Conservation (phyloP, 35 echinoderm and acorn worm genomes). For the Eucidaris tribuloides region DNA sequence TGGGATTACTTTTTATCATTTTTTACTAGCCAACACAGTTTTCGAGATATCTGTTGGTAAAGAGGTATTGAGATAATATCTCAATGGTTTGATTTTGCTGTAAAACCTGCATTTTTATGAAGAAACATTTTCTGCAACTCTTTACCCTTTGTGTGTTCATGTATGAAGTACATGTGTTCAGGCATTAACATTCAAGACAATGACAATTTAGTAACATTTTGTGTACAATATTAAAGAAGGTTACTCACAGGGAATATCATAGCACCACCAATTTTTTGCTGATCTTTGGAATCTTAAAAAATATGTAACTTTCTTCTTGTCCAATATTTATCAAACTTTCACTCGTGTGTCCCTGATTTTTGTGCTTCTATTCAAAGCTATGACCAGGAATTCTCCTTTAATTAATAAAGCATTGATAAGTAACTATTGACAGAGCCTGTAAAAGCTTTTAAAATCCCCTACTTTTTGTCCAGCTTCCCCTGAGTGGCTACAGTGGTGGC, state of each 20-base stretch:
- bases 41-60: not conserved
- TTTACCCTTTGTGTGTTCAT: not conserved
- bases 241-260: too few species aligned
- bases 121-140: not conserved
- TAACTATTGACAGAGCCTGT: not conserved
- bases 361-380: too few species aligned
- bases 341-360: too few species aligned
- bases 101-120: too few species aligned
- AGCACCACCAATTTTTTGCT: too few species aligned
- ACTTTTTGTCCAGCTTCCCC: conserved; percentile 66
- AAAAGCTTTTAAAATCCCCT: not conserved
- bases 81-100: not conserved
- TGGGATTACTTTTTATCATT: too few species aligned
- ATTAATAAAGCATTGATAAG: not conserved
- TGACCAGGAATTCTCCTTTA: not conserved
- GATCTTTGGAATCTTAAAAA: not conserved
- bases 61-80: not conserved
- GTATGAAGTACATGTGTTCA: not conserved
- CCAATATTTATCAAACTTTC: too few species aligned
- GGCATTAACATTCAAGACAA: too few species aligned
- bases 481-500: conserved; percentile 91
- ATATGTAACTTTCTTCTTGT: not conserved
- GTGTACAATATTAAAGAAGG: too few species aligned
- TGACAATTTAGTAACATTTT: too few species aligned
- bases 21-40: too few species aligned